These are phyloP conservation scores for Aethina tumida DNA, from an alignment of 1,140 invertebrate species.

Conservation along the genomic window DNA sequence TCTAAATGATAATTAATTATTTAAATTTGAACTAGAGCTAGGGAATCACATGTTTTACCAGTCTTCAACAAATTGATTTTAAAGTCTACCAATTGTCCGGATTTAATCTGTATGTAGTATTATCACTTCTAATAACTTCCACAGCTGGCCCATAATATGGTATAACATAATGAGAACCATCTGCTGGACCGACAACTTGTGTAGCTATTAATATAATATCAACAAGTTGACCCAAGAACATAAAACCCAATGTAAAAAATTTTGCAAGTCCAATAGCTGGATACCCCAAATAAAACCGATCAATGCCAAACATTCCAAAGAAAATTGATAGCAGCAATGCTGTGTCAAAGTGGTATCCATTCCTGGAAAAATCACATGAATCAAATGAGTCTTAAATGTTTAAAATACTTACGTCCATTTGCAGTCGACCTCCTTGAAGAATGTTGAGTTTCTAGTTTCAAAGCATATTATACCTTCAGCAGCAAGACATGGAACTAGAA, in stretches of 20 bases:
- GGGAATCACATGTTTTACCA: too few relatives aligned
- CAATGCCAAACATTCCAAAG: constrained; percentile 93
- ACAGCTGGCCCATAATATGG: constrained; percentile 87
- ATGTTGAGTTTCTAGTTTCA: constrained; percentile 68
- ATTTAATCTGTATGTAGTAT: constrained; percentile 72
- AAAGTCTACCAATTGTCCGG: constrained; percentile 64
- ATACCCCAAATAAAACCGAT: constrained; percentile 95
- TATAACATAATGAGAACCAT: constrained; percentile 93
- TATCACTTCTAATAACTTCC: constrained; percentile 70
- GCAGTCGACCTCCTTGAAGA: constrained; percentile 74
- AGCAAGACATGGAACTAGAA: constrained; percentile 71
- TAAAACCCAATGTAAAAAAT: constrained; percentile 89
- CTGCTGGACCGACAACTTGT: constrained; percentile 81
- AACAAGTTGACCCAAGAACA: constrained; percentile 91
- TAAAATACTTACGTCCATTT: constrained; percentile 78
- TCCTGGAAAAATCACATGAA: constrained; percentile 49
- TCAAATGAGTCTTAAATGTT: neutral
- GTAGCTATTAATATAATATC: constrained; percentile 94
- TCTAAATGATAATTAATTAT: too few relatives aligned
- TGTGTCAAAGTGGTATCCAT: constrained; percentile 89
- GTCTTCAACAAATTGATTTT: too few relatives aligned
- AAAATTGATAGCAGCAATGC: constrained; percentile 90
- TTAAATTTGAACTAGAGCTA: too few relatives aligned
- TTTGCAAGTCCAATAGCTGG: constrained; percentile 90
- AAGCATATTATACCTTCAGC: constrained; percentile 73